Evolutionary conservation across 1,140 invertebrate species (phyloP).

Genomic region (Solen grandis): DNA sequence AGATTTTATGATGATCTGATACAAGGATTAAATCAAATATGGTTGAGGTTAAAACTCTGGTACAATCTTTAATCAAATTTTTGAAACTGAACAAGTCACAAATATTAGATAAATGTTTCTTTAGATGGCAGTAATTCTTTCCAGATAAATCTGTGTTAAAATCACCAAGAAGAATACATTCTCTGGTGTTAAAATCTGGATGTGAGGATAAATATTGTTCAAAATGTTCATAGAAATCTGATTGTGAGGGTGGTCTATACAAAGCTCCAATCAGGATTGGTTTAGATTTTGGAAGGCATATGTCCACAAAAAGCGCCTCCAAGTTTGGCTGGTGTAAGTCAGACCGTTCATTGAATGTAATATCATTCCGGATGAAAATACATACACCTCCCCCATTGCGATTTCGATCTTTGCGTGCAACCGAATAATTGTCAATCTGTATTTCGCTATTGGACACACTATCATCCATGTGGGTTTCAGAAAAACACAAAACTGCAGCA

Average conservation of each 20-base stretch:
- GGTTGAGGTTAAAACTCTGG: neutral
- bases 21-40: neutral
- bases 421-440: conserved; percentile 11
- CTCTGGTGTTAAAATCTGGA: neutral
- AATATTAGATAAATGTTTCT: neutral
- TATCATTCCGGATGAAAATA: neutral
- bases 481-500: conserved; percentile 9
- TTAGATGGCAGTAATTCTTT: neutral
- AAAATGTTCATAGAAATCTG: neutral
- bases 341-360: conserved; percentile 1
- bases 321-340: conserved; percentile 1
- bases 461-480: conserved; percentile 44
- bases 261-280: neutral
- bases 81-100: neutral
- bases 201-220: neutral
- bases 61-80: neutral
- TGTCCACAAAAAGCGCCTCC: neutral
- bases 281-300: conserved; percentile 15
- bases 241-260: conserved; percentile 6
- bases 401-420: conserved; percentile 27
- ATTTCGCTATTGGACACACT: conserved; percentile 18
- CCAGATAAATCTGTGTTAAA: conserved; percentile 5
- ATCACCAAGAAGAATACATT: neutral
- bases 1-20: neutral
- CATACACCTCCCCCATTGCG: conserved; percentile 35